A percentile compares a stretch with the other conserved stretches of the same genome.
phyloP scores from a whole-genome alignment of 2,797 vertebrate species.

The Hafferia zeledoni region DNA sequence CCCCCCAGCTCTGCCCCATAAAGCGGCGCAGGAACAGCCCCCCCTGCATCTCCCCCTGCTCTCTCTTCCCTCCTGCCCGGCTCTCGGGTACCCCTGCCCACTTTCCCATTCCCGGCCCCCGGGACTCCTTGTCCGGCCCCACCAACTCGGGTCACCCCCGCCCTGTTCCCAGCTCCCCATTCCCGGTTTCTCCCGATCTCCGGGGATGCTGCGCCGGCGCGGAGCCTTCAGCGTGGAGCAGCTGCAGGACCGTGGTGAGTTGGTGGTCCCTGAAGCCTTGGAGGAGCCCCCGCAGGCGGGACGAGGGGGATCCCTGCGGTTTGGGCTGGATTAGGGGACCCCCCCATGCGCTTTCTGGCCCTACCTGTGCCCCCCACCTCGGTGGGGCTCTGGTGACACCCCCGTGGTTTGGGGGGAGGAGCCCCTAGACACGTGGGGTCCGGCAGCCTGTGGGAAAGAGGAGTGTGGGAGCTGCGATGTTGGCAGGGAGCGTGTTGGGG shows the following conservation, averaged over 20 bases:
- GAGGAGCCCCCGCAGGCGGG: not conserved
- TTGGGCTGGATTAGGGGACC: not conserved
- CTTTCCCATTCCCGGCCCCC: not conserved
- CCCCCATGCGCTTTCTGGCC: rapidly evolving
- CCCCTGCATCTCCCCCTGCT: rapidly evolving
- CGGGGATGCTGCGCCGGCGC: slow-evolving; percentile 3
- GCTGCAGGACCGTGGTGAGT: not conserved
- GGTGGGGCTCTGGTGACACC: not conserved
- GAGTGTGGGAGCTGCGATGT: not conserved
- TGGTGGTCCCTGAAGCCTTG: rapidly evolving
- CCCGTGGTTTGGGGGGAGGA: rapidly evolving
- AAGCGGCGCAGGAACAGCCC: not conserved
- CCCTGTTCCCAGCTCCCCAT: not conserved
- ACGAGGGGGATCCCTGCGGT: too few relatives aligned
- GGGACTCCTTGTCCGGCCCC: too few relatives aligned
- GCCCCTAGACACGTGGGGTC: rapidly evolving
- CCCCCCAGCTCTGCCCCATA: slow-evolving; percentile 2
- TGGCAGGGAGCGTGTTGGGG: not conserved
- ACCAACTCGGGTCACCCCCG: too few relatives aligned
- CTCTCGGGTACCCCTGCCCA: not conserved
- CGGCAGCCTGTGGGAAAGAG: not conserved
- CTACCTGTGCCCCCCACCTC: not conserved
- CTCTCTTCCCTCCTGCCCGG: not conserved
- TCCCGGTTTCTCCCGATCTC: not conserved
- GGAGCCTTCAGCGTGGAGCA: slow-evolving; percentile 1